These are phyloP conservation scores for Dolomedes plantarius DNA, from an alignment of 2,888 invertebrate genomes.

Conservation along the genomic window DNA sequence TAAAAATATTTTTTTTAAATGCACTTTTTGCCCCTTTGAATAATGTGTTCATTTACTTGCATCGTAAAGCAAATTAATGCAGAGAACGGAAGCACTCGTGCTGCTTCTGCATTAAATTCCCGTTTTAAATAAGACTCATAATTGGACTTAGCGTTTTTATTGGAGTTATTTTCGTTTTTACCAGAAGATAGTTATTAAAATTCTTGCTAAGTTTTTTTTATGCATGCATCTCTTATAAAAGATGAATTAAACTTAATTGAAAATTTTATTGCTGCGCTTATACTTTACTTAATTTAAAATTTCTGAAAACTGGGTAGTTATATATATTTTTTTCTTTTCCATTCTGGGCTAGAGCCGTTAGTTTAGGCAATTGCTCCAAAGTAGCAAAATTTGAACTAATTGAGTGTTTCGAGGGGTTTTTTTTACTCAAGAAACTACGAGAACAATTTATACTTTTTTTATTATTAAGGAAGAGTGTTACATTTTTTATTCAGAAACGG, in stretches of 20 bases:
- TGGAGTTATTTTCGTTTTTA: not conserved
- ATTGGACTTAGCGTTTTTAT: constrained; percentile 8
- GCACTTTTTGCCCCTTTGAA: not conserved
- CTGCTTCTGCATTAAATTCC: not conserved
- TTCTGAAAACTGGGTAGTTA: not conserved
- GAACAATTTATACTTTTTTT: no score
- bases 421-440: no score
- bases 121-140: constrained; percentile 4
- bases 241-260: constrained; percentile 10
- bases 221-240: not conserved
- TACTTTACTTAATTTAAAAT: not conserved
- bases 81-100: not conserved
- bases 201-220: not conserved
- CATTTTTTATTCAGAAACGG: no score
- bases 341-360: no score
- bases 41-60: constrained; percentile 1
- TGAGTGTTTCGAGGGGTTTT: not conserved
- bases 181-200: not conserved
- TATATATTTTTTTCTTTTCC: not conserved
- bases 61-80: constrained; percentile 2
- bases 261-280: constrained; percentile 11
- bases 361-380: not conserved
- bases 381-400: no score
- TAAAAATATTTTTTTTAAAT: no score
- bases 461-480: no score